Percentiles rank a stretch among this genome's conserved stretches.
These are phyloP conservation scores for Apodemia hepburni DNA, from an alignment of 2,888 invertebrate genomes.

Conservation along the genomic window DNA sequence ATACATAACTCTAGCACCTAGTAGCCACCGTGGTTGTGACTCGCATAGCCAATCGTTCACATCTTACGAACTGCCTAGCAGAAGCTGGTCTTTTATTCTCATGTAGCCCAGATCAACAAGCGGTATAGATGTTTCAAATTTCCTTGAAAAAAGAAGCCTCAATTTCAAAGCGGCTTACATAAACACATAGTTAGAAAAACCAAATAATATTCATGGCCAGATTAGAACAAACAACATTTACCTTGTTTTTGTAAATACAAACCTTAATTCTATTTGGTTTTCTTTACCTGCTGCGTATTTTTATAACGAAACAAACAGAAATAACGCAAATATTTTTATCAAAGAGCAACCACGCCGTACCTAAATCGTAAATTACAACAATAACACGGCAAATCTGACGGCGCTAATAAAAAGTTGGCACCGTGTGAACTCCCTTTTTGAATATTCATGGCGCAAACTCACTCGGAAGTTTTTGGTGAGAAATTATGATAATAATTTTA, in stretches of 20 bases:
- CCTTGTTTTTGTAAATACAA: neutral
- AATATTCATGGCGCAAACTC: slow-evolving; percentile 72
- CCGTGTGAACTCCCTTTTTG: slow-evolving; percentile 67
- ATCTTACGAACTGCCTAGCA: no score
- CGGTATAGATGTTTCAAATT: no score
- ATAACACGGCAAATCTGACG: slow-evolving; percentile 58
- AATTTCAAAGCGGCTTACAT: neutral
- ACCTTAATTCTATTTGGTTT: neutral
- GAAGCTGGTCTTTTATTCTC: no score
- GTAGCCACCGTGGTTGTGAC: no score
- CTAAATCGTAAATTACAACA: slow-evolving; percentile 62
- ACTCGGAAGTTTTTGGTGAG: slow-evolving; percentile 74
- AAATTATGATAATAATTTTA: slow-evolving; percentile 76
- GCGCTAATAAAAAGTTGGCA: slow-evolving; percentile 67
- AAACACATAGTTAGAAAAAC: neutral
- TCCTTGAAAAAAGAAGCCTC: no score
- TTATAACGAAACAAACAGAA: neutral
- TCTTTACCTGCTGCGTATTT: neutral
- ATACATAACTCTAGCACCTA: no score
- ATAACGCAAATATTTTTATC: slow-evolving; percentile 15
- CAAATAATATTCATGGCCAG: neutral
- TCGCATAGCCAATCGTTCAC: no score
- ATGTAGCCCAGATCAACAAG: no score
- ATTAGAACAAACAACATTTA: neutral
- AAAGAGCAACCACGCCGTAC: slow-evolving; percentile 26